Base-by-base conservation (phyloP, 2,888 invertebrate species). In the Colletes collaris region DNA sequence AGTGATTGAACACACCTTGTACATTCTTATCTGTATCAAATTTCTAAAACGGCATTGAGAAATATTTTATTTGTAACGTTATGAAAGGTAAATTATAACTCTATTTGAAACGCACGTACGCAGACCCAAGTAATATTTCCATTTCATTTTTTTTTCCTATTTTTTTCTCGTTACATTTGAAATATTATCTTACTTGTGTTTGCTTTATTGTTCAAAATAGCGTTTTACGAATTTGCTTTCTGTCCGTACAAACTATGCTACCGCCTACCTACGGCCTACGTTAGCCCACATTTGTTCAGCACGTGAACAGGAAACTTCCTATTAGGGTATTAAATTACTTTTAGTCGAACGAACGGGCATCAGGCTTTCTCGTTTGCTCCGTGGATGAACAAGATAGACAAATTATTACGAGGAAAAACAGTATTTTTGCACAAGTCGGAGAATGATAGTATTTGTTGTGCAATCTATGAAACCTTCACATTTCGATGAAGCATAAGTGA, bases 241-340 rank as follows among this genome's bases (percentile, higher is more conserved):
- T 37, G 35, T 35, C 7, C 56, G 19, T 40, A 55, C 49, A 27
- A 64, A 59, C n/a, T 65, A 27, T 40, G 49, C 7, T 44, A 35
- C 27, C 16, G 16, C 16, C 16, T 16, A 11, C 44, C 19, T 27
- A 27, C 27, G 27, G 27, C 27, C n/a, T 40, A 53, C 16, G 53
- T 78, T 27, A 13, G 11, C 59, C 49, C 5, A 50, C 53, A 59
- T 59, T 59, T 59, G 13, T 55, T 44, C 10, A n/a, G 19, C 52
- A 50, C 55, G 11, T 44, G 56, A 69, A 86, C 91, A 91, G 92
- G 92, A 92, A 92, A 87, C 84, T 84, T 83, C 90, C 90, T 86
- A 87, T 92, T 91, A 90, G 81, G 80, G 81, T 81, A 67, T 84
- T 79, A 84, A 87, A 88, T 83, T 82, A 84, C 75, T 83, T 49